Percentiles rank a stretch among this genome's conserved stretches.
These are phyloP conservation scores for Caradrina clavipalpis DNA, from an alignment of 2,888 invertebrate species.

Conservation along the genomic window DNA sequence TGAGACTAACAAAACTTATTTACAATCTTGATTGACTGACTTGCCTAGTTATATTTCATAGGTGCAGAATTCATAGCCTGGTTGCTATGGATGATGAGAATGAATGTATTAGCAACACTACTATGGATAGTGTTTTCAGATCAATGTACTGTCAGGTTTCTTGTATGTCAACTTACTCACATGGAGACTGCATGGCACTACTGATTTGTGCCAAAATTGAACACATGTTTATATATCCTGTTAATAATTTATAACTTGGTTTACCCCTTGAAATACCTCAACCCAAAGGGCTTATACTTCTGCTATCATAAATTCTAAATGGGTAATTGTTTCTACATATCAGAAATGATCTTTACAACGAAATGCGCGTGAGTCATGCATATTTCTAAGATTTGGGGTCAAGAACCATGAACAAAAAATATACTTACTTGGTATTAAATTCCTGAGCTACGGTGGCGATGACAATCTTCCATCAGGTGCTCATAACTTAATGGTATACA, in stretches of 20 bases:
- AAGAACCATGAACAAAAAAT: slow-evolving; percentile 43
- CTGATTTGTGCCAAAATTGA: not conserved
- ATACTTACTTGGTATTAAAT: slow-evolving; percentile 66
- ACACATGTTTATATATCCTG: slow-evolving; percentile 20
- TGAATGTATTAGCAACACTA: not conserved
- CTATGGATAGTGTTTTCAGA: not conserved
- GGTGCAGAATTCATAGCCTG: not conserved
- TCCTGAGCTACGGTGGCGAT: slow-evolving; percentile 47
- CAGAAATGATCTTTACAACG: slow-evolving; percentile 36
- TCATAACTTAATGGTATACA: slow-evolving; percentile 73
- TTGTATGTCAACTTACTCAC: not conserved
- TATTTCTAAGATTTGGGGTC: slow-evolving; percentile 47
- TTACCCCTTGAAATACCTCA: not conserved
- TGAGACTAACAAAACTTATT: not conserved
- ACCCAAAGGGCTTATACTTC: not conserved
- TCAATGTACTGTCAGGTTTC: not conserved
- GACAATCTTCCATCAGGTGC: slow-evolving; percentile 73
- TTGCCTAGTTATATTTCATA: slow-evolving; percentile 12
- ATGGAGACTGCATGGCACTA: slow-evolving; percentile 2
- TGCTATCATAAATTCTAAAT: slow-evolving; percentile 19
- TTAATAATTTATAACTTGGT: not conserved
- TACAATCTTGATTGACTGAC: not conserved
- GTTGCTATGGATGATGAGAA: not conserved
- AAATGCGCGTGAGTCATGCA: slow-evolving; percentile 55
- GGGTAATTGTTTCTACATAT: slow-evolving; percentile 43